A percentile compares a stretch with the other conserved stretches of the same genome.
Conservation (phyloP, 2,797 vertebrate genomes). For the Podarcis lilfordi region DNA sequence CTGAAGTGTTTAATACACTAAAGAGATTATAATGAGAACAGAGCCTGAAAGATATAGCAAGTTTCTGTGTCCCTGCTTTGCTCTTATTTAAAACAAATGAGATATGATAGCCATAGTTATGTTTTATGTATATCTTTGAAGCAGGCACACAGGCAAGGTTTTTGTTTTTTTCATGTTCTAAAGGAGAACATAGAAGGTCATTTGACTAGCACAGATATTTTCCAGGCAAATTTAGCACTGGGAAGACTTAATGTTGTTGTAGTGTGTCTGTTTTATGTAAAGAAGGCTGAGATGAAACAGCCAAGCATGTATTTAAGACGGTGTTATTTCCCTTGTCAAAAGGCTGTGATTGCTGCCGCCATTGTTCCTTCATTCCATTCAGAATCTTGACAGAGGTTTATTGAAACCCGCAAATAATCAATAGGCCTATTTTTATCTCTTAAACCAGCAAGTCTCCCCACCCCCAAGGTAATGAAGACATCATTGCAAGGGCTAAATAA, state of each 20-base stretch:
- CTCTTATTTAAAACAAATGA: slow-evolving; percentile 27
- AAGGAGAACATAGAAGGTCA: slow-evolving; percentile 16
- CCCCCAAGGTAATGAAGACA: slow-evolving; percentile 58
- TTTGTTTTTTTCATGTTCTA: slow-evolving; percentile 21
- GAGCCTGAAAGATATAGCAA: not conserved
- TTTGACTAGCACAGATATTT: slow-evolving; percentile 44
- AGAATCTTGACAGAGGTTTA: slow-evolving; percentile 60
- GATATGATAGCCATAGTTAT: slow-evolving; percentile 1
- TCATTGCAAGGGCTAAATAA: slow-evolving; percentile 54
- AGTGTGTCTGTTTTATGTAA: slow-evolving; percentile 65
- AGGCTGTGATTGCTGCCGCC: slow-evolving; percentile 50
- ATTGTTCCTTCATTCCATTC: slow-evolving; percentile 59
- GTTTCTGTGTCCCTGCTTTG: slow-evolving; percentile 5
- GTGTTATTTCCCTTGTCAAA: slow-evolving; percentile 43
- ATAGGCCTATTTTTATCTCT: slow-evolving; percentile 50
- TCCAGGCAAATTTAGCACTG: slow-evolving; percentile 28
- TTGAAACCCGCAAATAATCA: slow-evolving; percentile 56
- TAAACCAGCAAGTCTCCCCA: slow-evolving; percentile 44
- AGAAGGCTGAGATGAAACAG: slow-evolving; percentile 52
- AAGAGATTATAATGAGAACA: slow-evolving; percentile 38
- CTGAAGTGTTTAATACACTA: slow-evolving; percentile 13
- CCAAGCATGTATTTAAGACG: slow-evolving; percentile 49
- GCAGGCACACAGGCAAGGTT: slow-evolving; percentile 26
- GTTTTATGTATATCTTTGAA: not conserved
- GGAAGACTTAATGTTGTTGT: slow-evolving; percentile 37